Evolutionary conservation across 2,888 invertebrate species (phyloP), one percentile per base, ranked within the genome.

Genomic region (Choristoneura rosaceana): DNA sequence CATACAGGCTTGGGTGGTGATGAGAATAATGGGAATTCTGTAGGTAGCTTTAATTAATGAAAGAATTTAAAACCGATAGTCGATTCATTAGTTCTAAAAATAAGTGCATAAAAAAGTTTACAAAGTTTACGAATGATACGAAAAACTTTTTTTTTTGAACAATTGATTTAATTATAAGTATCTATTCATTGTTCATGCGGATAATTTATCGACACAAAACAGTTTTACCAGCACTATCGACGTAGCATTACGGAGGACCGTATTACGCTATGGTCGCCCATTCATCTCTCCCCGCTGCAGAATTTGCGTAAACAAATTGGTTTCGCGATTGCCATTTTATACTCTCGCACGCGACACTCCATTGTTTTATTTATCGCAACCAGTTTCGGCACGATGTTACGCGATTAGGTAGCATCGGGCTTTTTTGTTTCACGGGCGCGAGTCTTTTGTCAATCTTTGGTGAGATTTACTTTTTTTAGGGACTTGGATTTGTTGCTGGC

Each of bases 251-350:
- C 79, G 80, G 76, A 84, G 50, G 79, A 84, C 88, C 88, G 92
- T 92, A 93, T 92, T 91, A 92, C 92, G 90, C 87, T 89, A 92
- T 92, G 92, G 91, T 91, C 85, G 92, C 87, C 93, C 93, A 94
- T 94, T 93, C 94, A 93, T 94, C 93, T 91, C 91, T 87, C 88
- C 86, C 87, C 89, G 91, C 89, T 93, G 92, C 93, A 93, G 93
- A 94, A 94, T 94, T 94, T 94, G 94, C 94, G 94, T 94, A 94
- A 94, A 94, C 94, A 94, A 94, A 94, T 94, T 94, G 94, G 94
- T 94, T 94, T 92, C 91, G 92, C 93, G 93, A 94, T 94, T 94
- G 93, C 94, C 93, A 94, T 94, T 93, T 94, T 93, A 93, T 93
- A 93, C 93, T 91, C 92, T 87, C 89, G 89, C 87, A 86, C 87